Conservation (phyloP, 2,888 invertebrate species). For the Ypsolopha sequella region DNA sequence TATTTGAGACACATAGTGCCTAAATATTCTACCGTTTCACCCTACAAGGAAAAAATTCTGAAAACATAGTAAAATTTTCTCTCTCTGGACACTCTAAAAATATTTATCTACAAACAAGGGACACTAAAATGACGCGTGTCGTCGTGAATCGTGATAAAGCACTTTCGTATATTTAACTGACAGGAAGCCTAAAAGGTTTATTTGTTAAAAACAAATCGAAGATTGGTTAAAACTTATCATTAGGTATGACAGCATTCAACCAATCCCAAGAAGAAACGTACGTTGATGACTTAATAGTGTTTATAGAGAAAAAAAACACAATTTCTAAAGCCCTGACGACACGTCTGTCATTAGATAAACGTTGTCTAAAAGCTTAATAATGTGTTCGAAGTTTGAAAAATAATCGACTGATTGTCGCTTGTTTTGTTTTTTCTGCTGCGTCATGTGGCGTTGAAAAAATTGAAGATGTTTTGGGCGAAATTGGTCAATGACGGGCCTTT, state of each 20-base stretch:
- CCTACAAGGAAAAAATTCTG: neutral
- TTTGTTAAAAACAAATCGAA: neutral
- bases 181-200: neutral
- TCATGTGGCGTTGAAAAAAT: conserved; percentile 31
- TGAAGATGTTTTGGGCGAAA: conserved; percentile 5
- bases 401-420: conserved; percentile 28
- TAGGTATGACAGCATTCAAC: conserved; percentile 7
- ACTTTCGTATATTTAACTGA: neutral
- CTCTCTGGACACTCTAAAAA: neutral
- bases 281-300: conserved; percentile 14
- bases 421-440: conserved; percentile 18
- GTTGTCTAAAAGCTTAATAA: conserved; percentile 42
- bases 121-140: no score
- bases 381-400: conserved; percentile 27
- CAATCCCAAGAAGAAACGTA: neutral
- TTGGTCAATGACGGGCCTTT: conserved; percentile 2
- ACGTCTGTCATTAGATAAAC: conserved; percentile 39
- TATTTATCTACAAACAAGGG: no score
- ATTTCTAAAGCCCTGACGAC: conserved; percentile 17
- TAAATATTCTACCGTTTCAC: no score
- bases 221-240: conserved; percentile 3
- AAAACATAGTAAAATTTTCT: neutral
- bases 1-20: no score
- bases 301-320: conserved; percentile 13
- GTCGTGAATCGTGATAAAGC: neutral